Conservation (phyloP, 2,113 vertebrate species). For the Macquaria ambigua region DNA sequence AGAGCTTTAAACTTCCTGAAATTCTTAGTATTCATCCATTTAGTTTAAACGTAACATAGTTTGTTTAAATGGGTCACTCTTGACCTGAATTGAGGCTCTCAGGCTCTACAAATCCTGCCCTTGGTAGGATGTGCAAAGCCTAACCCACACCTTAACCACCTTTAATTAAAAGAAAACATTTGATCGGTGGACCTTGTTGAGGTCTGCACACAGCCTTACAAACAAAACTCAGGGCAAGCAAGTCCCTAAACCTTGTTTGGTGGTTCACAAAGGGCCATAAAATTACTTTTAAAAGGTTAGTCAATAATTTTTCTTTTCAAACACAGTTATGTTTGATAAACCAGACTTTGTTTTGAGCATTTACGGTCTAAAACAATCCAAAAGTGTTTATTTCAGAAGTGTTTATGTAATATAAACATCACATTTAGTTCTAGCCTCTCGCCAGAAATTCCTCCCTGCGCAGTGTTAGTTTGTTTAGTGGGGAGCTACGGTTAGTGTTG, state of each 20-base stretch:
- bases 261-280: background rate
- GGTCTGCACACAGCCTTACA: background rate
- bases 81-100: background rate
- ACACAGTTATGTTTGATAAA: background rate
- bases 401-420: conserved; percentile 24
- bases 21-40: background rate
- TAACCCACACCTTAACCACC: accelerated
- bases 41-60: background rate
- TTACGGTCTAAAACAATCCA: background rate
- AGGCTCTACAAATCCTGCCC: background rate
- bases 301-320: background rate
- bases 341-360: background rate
- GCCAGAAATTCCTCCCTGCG: background rate
- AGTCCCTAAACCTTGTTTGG: conserved; percentile 5
- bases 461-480: background rate
- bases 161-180: background rate
- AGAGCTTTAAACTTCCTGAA: conserved; percentile 21
- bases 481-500: background rate
- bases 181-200: background rate
- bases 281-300: background rate
- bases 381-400: conserved; percentile 21
- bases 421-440: background rate
- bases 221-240: background rate
- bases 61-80: background rate
- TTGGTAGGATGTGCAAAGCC: background rate